Percentiles rank a stretch among this genome's conserved stretches.
Conservation (phyloP, 2,113 vertebrate genomes). For the Narcine bancroftii region DNA sequence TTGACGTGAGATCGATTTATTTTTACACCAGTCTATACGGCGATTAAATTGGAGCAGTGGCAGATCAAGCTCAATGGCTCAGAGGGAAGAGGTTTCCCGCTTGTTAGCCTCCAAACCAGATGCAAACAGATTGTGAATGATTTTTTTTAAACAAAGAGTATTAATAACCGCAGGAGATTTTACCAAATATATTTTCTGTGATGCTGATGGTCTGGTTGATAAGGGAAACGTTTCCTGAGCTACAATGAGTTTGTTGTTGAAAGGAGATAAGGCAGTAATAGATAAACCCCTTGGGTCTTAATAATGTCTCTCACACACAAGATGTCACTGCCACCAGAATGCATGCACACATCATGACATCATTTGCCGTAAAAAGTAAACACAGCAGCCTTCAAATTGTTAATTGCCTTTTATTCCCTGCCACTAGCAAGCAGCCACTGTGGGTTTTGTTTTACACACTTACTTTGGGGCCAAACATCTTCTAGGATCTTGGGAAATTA, state of each 20-base stretch:
- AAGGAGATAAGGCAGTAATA: conserved; percentile 1
- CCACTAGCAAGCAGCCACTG: no score
- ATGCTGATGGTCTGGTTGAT: conserved; percentile 6
- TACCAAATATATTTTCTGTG: conserved; percentile 24
- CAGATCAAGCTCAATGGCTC: background rate
- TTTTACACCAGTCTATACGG: no score
- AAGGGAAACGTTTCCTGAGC: conserved; percentile 14
- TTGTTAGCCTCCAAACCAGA: background rate
- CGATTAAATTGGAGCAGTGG: background rate
- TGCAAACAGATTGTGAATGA: background rate
- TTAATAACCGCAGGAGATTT: conserved; percentile 14
- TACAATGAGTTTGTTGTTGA: conserved; percentile 2
- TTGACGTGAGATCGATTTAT: no score
- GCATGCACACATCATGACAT: background rate
- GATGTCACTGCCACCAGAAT: background rate
- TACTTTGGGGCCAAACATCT: background rate
- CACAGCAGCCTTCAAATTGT: background rate
- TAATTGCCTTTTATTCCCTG: background rate
- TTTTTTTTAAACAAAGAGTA: background rate
- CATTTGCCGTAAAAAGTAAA: background rate
- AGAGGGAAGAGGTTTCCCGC: background rate
- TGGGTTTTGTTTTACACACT: background rate
- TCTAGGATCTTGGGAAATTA: background rate
- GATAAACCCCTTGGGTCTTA: conserved; percentile 26
- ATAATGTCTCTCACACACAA: background rate